Percentiles rank a stretch among this genome's conserved stretches.
Evolutionary conservation across 2,113 vertebrate species (phyloP).

Genomic region (Osmerus mordax): DNA sequence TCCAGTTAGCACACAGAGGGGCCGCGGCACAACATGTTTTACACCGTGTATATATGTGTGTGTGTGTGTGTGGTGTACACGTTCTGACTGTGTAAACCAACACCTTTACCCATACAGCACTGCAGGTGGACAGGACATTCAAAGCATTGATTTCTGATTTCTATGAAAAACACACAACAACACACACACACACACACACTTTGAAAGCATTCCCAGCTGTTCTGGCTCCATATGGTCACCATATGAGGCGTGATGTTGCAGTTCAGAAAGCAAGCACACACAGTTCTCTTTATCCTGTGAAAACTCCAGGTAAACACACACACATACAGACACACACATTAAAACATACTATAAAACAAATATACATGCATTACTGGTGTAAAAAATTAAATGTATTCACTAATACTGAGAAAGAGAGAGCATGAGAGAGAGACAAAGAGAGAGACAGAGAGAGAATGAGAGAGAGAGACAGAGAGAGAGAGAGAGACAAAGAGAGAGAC

Average conservation of each 20-base stretch:
- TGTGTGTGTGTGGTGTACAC: neutral
- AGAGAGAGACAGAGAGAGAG: neutral
- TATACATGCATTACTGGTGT: no score
- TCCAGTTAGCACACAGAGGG: neutral
- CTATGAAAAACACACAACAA: neutral
- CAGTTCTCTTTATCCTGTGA: neutral
- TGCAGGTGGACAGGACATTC: slow-evolving; percentile 44
- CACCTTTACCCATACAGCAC: neutral
- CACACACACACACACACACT: neutral
- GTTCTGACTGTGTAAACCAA: neutral
- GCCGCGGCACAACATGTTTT: neutral
- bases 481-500: neutral
- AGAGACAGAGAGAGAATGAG: neutral
- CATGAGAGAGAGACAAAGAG: neutral
- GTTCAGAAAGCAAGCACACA: slow-evolving; percentile 34
- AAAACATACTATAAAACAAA: no score
- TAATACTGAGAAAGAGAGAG: neutral
- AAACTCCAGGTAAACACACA: neutral
- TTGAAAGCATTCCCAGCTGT: neutral
- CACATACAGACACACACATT: neutral
- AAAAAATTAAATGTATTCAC: no score
- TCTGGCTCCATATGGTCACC: slow-evolving; percentile 54
- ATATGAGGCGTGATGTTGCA: slow-evolving; percentile 43
- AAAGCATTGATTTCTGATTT: slow-evolving; percentile 15
- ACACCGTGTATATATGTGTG: neutral